Evolutionary conservation across 1,140 invertebrate genomes (phyloP).

Genomic region (Calycopis cecrops): DNA sequence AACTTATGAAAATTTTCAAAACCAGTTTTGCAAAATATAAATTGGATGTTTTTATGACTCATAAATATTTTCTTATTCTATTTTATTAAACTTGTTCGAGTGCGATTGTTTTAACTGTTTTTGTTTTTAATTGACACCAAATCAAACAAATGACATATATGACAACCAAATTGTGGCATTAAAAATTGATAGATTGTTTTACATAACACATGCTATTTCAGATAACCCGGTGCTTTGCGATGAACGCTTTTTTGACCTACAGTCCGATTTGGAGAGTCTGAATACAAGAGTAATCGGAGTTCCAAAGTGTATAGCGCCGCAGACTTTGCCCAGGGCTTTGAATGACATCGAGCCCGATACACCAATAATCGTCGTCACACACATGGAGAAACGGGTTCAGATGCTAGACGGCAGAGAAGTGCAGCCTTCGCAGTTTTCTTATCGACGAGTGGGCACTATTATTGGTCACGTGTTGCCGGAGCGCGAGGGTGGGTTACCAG

Average conservation of each 20-base stretch:
- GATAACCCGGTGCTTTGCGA: slow-evolving; percentile 87
- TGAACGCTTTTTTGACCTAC: slow-evolving; percentile 80
- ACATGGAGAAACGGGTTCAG: slow-evolving; percentile 29
- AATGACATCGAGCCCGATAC: slow-evolving; percentile 55
- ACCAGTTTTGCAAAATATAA: too few species aligned
- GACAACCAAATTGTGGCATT: too few species aligned
- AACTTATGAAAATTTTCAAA: too few species aligned
- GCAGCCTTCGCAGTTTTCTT: slow-evolving; percentile 40
- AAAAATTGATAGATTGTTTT: too few species aligned
- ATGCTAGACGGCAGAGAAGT: slow-evolving; percentile 29
- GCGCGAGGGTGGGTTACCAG: slow-evolving; percentile 62
- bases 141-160: too few species aligned
- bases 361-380: slow-evolving; percentile 46
- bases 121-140: too few species aligned
- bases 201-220: slow-evolving; percentile 51
- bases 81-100: too few species aligned
- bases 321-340: slow-evolving; percentile 59
- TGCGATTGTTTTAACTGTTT: too few species aligned
- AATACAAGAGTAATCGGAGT: slow-evolving; percentile 81
- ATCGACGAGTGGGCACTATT: slow-evolving; percentile 45
- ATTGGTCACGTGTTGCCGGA: slow-evolving; percentile 67
- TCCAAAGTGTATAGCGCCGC: slow-evolving; percentile 73
- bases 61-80: too few species aligned
- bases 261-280: slow-evolving; percentile 79
- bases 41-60: too few species aligned